Evolutionary conservation across 2,797 vertebrate genomes (phyloP).

Genomic region (Takifugu ocellatus): DNA sequence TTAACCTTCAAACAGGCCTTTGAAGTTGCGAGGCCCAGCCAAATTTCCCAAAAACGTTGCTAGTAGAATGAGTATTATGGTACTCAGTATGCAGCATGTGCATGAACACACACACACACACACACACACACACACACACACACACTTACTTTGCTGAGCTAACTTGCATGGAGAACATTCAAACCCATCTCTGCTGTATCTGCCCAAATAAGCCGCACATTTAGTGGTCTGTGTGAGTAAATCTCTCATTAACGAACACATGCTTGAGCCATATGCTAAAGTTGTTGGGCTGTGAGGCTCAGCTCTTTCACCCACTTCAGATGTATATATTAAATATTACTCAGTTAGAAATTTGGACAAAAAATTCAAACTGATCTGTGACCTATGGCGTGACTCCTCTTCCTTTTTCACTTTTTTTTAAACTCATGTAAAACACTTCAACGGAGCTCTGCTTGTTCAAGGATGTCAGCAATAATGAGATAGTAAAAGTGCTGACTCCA

Average conservation of each 20-base stretch:
- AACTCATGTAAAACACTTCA: not conserved
- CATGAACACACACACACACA: conserved; percentile 2
- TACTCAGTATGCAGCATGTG: too few species aligned
- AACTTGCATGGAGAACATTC: conserved; percentile 54
- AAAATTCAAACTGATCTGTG: not conserved
- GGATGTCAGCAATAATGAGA: not conserved
- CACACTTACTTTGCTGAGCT: conserved; percentile 37
- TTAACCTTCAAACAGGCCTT: too few species aligned
- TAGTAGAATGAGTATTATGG: too few species aligned
- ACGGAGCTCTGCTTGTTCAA: not conserved
- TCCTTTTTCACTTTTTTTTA: too few species aligned
- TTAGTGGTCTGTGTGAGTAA: conserved; percentile 77
- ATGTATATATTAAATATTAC: conserved; percentile 65
- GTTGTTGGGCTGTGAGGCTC: conserved; percentile 61
- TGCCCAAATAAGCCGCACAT: conserved; percentile 72
- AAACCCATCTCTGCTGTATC: conserved; percentile 55
- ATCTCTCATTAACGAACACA: conserved; percentile 77
- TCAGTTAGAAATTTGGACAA: conserved; percentile 30
- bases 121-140: not conserved
- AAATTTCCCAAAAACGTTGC: too few species aligned
- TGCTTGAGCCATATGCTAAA: conserved; percentile 72
- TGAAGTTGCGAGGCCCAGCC: too few species aligned
- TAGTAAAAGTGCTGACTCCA: too few species aligned
- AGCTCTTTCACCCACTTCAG: conserved; percentile 64
- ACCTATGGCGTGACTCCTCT: too few species aligned